phyloP scores from a whole-genome alignment of 2,888 invertebrate species.

The Acronicta leporina region DNA sequence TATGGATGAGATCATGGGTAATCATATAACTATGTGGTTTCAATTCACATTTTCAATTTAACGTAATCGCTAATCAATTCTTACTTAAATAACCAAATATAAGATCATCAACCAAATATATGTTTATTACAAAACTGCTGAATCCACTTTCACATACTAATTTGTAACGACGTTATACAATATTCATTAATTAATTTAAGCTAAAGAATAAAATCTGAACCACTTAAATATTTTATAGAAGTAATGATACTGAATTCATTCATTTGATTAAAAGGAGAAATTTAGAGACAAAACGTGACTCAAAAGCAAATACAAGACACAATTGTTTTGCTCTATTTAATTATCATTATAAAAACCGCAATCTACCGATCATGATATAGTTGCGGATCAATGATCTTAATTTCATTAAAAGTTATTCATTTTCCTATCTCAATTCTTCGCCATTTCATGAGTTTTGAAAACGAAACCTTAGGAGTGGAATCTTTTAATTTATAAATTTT shows the following conservation, averaged over 20 bases:
- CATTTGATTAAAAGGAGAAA: slow-evolving; percentile 21
- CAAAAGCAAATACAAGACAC: slow-evolving; percentile 22
- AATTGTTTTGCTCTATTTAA: slow-evolving; percentile 49
- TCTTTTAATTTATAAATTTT: neutral
- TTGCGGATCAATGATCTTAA: slow-evolving; percentile 23
- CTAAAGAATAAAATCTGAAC: neutral
- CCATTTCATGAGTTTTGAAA: slow-evolving; percentile 16
- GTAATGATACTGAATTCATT: slow-evolving; percentile 5
- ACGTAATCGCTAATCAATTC: too few relatives aligned
- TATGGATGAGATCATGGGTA: too few relatives aligned
- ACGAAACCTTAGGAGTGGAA: slow-evolving; percentile 9
- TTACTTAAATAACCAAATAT: too few relatives aligned
- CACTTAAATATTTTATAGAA: neutral
- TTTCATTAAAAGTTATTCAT: slow-evolving; percentile 14
- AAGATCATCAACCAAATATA: neutral
- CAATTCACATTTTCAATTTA: too few relatives aligned
- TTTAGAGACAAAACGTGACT: slow-evolving; percentile 28
- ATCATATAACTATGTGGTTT: too few relatives aligned
- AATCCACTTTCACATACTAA: slow-evolving; percentile 2
- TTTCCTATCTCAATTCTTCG: slow-evolving; percentile 6
- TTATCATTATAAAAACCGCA: slow-evolving; percentile 26
- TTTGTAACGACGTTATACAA: neutral
- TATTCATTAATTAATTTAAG: neutral
- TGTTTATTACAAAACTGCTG: neutral
- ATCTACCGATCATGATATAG: slow-evolving; percentile 21